Evolutionary conservation across 2,888 invertebrate genomes (phyloP).

Genomic region (Drosophila cognata): DNA sequence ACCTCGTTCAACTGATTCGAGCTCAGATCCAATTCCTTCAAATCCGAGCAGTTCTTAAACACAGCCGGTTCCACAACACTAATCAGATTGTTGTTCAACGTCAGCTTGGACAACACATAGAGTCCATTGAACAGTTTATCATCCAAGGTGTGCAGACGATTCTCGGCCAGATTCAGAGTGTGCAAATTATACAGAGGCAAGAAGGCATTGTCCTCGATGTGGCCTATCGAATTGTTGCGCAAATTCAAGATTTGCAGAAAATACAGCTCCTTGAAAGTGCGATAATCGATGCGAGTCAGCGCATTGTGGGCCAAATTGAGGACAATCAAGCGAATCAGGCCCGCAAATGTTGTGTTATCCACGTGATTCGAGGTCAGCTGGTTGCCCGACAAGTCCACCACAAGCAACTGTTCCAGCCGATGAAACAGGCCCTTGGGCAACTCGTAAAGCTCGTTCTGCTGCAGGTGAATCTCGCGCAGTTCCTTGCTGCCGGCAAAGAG

Average conservation of each 20-base stretch:
- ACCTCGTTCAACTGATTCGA: constrained; percentile 93
- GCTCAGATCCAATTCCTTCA: constrained; percentile 95
- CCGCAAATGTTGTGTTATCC: constrained; percentile 94
- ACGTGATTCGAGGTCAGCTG: constrained; percentile 93
- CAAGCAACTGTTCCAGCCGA: constrained; percentile 92
- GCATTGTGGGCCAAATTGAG: constrained; percentile 94
- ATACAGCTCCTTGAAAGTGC: constrained; percentile 94
- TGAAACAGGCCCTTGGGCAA: constrained; percentile 93
- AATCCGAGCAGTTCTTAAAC: constrained; percentile 94
- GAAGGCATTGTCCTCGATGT: constrained; percentile 95
- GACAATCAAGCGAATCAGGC: constrained; percentile 92
- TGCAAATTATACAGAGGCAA: constrained; percentile 94
- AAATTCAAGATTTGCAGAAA: constrained; percentile 94
- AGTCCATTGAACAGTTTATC: constrained; percentile 93
- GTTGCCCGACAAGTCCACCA: constrained; percentile 93
- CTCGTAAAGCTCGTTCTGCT: constrained; percentile 93
- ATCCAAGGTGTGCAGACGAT: constrained; percentile 92
- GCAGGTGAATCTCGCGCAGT: constrained; percentile 92
- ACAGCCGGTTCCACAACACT: constrained; percentile 91
- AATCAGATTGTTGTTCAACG: constrained; percentile 93
- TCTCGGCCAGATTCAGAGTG: constrained; percentile 95
- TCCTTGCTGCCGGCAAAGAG: constrained; percentile 93
- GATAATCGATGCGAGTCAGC: constrained; percentile 92
- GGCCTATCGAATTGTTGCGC: constrained; percentile 94
- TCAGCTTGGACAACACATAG: constrained; percentile 93